Conservation (phyloP, 2,888 invertebrate species). For the Agonopterix arenella region DNA sequence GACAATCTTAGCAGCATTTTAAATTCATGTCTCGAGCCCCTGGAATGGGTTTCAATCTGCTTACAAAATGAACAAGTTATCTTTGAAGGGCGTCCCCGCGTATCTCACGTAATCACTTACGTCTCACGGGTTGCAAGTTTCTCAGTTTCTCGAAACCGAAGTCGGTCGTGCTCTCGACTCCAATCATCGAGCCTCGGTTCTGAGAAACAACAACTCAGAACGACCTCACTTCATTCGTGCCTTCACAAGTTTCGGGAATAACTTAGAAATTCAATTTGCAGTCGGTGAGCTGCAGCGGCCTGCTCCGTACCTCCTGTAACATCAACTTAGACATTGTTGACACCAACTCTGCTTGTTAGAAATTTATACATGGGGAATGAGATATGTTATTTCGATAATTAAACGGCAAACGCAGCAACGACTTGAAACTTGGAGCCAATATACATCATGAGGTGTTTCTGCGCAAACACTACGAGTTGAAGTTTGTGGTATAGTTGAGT, state of each 20-base stretch:
- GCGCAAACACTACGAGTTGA: no score
- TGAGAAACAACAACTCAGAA: conserved; percentile 53
- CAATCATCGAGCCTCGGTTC: conserved; percentile 41
- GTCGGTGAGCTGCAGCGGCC: conserved; percentile 40
- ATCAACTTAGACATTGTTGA: conserved; percentile 40
- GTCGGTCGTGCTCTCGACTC: conserved; percentile 33
- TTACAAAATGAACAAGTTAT: conserved; percentile 39
- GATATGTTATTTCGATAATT: no score
- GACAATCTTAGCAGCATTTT: conserved; percentile 21
- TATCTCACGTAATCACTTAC: conserved; percentile 39
- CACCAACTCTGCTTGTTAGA: conserved; percentile 21
- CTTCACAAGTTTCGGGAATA: conserved; percentile 56
- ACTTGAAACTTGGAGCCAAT: neutral
- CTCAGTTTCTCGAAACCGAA: conserved; percentile 26
- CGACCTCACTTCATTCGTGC: conserved; percentile 62
- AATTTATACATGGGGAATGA: neutral
- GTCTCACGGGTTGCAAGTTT: conserved; percentile 4
- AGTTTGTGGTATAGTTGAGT: no score
- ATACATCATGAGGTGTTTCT: neutral
- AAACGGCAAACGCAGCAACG: neutral
- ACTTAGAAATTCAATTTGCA: conserved; percentile 69
- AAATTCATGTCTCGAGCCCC: conserved; percentile 40
- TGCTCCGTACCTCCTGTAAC: conserved; percentile 26
- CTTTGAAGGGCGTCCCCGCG: conserved; percentile 34
- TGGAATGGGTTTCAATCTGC: conserved; percentile 35